Base-by-base conservation (phyloP, 1,140 invertebrate species). In the Drosophila tani region DNA sequence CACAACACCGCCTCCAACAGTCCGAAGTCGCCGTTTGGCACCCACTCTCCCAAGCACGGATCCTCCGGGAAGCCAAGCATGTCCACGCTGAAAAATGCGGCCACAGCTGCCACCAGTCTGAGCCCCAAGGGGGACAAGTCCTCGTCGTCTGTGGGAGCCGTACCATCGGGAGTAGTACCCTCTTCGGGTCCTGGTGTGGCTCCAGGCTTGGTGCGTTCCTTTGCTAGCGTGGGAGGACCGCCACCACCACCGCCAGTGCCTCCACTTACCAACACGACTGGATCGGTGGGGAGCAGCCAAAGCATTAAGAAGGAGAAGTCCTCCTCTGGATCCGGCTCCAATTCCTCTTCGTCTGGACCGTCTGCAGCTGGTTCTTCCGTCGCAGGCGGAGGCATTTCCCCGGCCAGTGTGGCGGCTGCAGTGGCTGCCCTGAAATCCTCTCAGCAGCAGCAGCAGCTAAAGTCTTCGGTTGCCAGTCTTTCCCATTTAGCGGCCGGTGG, bases 1-100 rank as follows among this genome's bases (percentile, higher is more conserved):
- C 95, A 96, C 7, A 93, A 93, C 65, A 92, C 91, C 2, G 91
- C 93, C 94, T 75, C 93, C 94, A 64, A 95, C 94, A 49, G 95
- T 94, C 69, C 95, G 93, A 55, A 96, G 95, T 93, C 96, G 9
- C 91, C 91, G 3, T 92, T 92, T 46, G 87, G 95, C 32, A 94
- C 95, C 0, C 96, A 95, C 24, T 96, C 96, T 5, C 96, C 96
- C 12, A 97, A 97, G 92, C 96, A 97, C 57, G 91, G 91, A 21
- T 92, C 96, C 12, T 95, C 96, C 1, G 97, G 97, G 0, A 98
- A 98, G 90, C 97, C 97, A 0, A 97, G 97, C 82, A 97, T 98
- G 95, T 97, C 96, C 0, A 95, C 97, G 1, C 91, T 97, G n/a
- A 97, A 97, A 90, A 97, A 96, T 24, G 83, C 96, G 2, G 83